Conservation (phyloP, 1,140 invertebrate genomes). For the Melanaphis sacchari region DNA sequence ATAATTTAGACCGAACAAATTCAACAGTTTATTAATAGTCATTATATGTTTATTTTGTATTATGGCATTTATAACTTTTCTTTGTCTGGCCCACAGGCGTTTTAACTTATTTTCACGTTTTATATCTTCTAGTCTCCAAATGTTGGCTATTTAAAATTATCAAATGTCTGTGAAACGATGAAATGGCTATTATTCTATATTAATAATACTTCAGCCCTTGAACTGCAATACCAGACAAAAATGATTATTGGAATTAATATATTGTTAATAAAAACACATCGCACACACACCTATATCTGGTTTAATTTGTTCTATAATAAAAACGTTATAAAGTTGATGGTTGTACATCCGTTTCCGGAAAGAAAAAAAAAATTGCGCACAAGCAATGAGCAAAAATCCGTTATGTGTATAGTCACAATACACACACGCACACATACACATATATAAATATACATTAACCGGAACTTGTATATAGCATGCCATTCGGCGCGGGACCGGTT, state of each 20-base stretch:
- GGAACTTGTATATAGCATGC: slow-evolving; percentile 41
- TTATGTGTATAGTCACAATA: background rate
- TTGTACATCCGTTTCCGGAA: slow-evolving; percentile 55
- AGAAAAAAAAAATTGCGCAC: slow-evolving; percentile 31
- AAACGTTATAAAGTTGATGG: slow-evolving; percentile 40
- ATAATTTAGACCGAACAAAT: background rate
- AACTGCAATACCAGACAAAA: background rate
- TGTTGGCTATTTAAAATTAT: background rate
- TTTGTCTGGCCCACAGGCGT: background rate
- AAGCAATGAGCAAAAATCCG: slow-evolving; percentile 43
- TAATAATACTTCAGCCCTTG: background rate
- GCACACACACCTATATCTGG: background rate
- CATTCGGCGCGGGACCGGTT: slow-evolving; percentile 46
- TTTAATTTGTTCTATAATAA: slow-evolving; percentile 36
- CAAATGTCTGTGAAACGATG: background rate
- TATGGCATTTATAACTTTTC: background rate
- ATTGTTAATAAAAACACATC: slow-evolving; percentile 1
- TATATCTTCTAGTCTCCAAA: background rate
- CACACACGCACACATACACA: background rate
- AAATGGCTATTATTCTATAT: background rate
- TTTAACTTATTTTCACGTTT: background rate
- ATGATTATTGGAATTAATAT: background rate
- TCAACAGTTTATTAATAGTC: background rate
- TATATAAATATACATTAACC: slow-evolving; percentile 35
- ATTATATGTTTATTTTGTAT: background rate